These are phyloP conservation scores for Venturia canescens DNA, from an alignment of 1,140 invertebrate species.

Conservation along the genomic window DNA sequence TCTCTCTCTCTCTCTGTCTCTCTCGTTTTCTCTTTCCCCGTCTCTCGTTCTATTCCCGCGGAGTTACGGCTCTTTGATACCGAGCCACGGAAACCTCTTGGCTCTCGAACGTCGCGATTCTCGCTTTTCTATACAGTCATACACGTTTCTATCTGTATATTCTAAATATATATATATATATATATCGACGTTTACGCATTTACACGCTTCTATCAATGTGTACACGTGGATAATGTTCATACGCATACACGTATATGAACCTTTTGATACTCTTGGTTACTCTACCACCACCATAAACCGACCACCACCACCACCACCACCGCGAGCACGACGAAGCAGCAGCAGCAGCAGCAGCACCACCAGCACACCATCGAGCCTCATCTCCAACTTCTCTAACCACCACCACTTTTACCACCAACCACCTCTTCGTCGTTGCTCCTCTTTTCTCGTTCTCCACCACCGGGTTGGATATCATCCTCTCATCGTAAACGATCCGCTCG, in stretches of 20 bases:
- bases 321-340: neutral
- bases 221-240: neutral
- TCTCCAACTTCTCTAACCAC: conserved; percentile 23
- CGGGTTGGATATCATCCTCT: conserved; percentile 10
- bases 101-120: neutral
- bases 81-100: neutral
- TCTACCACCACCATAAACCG: conserved; percentile 24
- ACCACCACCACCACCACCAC: conserved; percentile 2
- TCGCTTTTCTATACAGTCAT: neutral
- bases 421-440: conserved; percentile 7
- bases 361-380: conserved; percentile 2
- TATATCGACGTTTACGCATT: neutral
- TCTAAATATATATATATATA: neutral
- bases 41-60: conserved; percentile 5
- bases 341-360: neutral
- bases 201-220: neutral
- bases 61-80: conserved; percentile 2
- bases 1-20: neutral
- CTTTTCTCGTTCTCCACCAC: conserved; percentile 34
- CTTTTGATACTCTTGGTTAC: conserved; percentile 46
- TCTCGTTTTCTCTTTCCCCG: conserved; percentile 1
- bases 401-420: conserved; percentile 25
- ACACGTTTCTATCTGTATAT: no score
- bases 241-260: conserved; percentile 9
- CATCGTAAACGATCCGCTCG: conserved; percentile 23